These are phyloP conservation scores for Megamerina dolium DNA, from an alignment of 2,888 invertebrate genomes.

Conservation along the genomic window DNA sequence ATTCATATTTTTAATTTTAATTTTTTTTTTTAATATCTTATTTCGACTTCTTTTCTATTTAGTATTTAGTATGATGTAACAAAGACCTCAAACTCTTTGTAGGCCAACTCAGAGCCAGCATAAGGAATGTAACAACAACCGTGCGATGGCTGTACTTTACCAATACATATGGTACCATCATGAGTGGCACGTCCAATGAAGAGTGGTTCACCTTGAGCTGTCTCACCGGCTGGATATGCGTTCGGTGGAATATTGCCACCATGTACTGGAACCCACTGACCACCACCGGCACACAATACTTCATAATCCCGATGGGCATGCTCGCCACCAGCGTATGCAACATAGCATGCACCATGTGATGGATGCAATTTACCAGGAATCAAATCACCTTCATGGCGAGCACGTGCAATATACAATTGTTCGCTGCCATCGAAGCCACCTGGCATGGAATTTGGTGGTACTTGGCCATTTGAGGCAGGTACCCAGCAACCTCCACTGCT, in stretches of 20 bases:
- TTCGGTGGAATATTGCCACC: slow-evolving; percentile 65
- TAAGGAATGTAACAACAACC: slow-evolving; percentile 78
- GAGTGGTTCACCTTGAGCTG: slow-evolving; percentile 72
- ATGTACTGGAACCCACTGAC: slow-evolving; percentile 61
- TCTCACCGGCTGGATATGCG: slow-evolving; percentile 67
- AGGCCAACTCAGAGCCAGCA: slow-evolving; percentile 71
- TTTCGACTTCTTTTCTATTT: too few relatives aligned
- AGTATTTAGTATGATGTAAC: slow-evolving; percentile 39
- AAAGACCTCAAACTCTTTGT: slow-evolving; percentile 76
- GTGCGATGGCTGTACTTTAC: slow-evolving; percentile 80
- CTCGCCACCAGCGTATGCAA: slow-evolving; percentile 73
- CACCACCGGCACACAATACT: slow-evolving; percentile 56
- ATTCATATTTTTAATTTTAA: too few relatives aligned
- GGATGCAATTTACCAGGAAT: slow-evolving; percentile 69
- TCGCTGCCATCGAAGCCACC: slow-evolving; percentile 59
- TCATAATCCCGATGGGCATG: slow-evolving; percentile 65
- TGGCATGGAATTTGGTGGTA: slow-evolving; percentile 66
- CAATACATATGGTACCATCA: slow-evolving; percentile 69
- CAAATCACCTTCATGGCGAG: slow-evolving; percentile 64
- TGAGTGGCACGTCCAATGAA: slow-evolving; percentile 72
- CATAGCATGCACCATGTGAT: slow-evolving; percentile 62
- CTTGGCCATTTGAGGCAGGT: slow-evolving; percentile 55
- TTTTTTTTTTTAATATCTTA: too few relatives aligned
- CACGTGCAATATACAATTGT: slow-evolving; percentile 62
- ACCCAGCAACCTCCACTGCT: slow-evolving; percentile 54